These are phyloP conservation scores for Tetheella fluctuosa DNA, from an alignment of 2,888 invertebrate genomes.

Conservation along the genomic window DNA sequence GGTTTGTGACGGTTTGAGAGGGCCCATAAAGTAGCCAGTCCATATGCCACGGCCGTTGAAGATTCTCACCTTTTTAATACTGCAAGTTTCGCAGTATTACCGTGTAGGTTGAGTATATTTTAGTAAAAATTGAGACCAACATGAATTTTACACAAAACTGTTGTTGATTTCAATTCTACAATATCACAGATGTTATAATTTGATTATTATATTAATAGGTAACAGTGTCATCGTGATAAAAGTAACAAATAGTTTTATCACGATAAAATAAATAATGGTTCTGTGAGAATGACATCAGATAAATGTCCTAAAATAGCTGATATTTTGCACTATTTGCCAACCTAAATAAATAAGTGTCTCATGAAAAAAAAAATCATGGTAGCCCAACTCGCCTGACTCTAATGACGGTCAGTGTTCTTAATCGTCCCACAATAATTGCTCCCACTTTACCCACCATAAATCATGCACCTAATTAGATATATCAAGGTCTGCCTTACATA, in stretches of 20 bases:
- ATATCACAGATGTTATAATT: no score
- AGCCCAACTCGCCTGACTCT: conserved; percentile 28
- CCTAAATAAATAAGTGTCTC: no score
- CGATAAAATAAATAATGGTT: no score
- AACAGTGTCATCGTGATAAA: no score
- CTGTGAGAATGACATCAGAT: no score
- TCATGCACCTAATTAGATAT: conserved; percentile 63
- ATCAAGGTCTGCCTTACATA: conserved; percentile 46
- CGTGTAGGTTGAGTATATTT: conserved; percentile 34
- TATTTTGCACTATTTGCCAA: no score
- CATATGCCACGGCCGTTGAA: conserved; percentile 50
- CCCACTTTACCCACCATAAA: conserved; percentile 61
- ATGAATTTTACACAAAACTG: no score
- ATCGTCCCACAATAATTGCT: conserved; percentile 57
- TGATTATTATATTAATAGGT: no score
- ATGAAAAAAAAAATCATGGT: conserved; percentile 19
- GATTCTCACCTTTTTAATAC: conserved; percentile 34
- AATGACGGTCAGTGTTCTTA: conserved; percentile 48
- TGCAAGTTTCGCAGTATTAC: no score
- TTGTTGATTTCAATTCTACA: no score
- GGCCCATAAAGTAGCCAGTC: conserved; percentile 48
- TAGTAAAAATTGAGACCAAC: background rate
- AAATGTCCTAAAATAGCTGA: no score
- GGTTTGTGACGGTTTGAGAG: conserved; percentile 33
- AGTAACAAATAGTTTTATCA: no score